phyloP scores from a whole-genome alignment of 2,888 invertebrate species.

The Philopedon plagiatum region DNA sequence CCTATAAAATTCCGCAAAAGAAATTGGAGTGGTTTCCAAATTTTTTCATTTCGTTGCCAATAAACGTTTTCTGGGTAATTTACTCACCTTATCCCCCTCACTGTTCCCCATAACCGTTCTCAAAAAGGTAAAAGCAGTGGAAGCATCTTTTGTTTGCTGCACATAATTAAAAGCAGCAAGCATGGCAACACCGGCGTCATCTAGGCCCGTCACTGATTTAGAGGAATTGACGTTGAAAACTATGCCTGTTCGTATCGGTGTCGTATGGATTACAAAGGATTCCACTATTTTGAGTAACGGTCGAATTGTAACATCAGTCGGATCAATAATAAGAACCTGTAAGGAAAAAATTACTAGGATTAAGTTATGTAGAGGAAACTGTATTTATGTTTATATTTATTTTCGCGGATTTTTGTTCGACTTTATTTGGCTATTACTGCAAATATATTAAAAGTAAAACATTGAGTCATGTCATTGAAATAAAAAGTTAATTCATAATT shows the following conservation, averaged over 20 bases:
- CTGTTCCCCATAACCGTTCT: slow-evolving; percentile 81
- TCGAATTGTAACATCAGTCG: slow-evolving; percentile 77
- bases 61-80: no score
- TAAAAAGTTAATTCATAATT: no score
- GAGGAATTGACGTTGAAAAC: slow-evolving; percentile 81
- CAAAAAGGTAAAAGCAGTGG: slow-evolving; percentile 87
- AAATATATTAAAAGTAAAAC: no score
- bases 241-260: slow-evolving; percentile 91
- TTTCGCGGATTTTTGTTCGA: no score
- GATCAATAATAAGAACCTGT: slow-evolving; percentile 89
- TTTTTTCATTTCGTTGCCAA: no score
- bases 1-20: no score
- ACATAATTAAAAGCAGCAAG: slow-evolving; percentile 93
- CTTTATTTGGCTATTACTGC: no score
- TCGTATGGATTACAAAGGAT: slow-evolving; percentile 91
- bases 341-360: no score
- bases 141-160: slow-evolving; percentile 80
- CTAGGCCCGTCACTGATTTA: slow-evolving; percentile 72
- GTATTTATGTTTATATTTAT: no score
- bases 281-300: slow-evolving; percentile 89
- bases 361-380: no score
- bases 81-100: slow-evolving; percentile 61
- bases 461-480: no score
- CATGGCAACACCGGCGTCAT: slow-evolving; percentile 85
- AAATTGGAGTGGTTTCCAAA: no score